Conservation (phyloP, 1,140 invertebrate genomes). For the Diorhabda elongata region DNA sequence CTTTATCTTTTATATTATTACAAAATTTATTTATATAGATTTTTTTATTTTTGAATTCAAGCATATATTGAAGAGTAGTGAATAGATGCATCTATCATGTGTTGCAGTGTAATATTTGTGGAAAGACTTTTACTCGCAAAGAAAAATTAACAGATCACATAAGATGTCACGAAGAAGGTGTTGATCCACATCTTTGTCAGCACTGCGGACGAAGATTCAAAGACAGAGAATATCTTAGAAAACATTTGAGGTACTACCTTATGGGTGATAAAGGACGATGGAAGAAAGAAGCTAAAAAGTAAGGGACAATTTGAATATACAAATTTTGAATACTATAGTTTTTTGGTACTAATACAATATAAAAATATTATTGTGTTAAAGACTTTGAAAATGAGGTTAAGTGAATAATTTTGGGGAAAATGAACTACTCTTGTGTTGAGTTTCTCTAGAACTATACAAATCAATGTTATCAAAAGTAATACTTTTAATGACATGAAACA, state of each 20-base stretch:
- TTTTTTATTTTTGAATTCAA: conserved; percentile 10
- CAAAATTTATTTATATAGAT: too few relatives aligned
- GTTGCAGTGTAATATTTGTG: conserved; percentile 22
- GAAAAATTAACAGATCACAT: conserved; percentile 15
- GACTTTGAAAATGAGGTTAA: too few relatives aligned
- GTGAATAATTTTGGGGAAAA: too few relatives aligned
- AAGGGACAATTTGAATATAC: neutral
- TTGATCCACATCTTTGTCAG: conserved; percentile 7
- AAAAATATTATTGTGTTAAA: too few relatives aligned
- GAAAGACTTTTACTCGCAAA: conserved; percentile 16
- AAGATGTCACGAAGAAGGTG: conserved; percentile 12
- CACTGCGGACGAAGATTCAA: conserved; percentile 17
- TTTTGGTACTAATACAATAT: too few relatives aligned
- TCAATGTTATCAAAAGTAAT: too few relatives aligned
- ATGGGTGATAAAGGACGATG: conserved; percentile 25
- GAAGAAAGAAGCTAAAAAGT: conserved; percentile 47
- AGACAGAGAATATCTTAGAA: conserved; percentile 12
- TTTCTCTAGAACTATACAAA: too few relatives aligned
- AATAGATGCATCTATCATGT: conserved; percentile 11
- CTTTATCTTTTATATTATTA: too few relatives aligned
- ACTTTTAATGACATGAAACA: too few relatives aligned
- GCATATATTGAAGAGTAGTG: conserved; percentile 33
- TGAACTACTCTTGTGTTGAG: too few relatives aligned
- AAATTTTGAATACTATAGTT: too few relatives aligned
- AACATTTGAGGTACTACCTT: conserved; percentile 17